These are phyloP conservation scores for Archegozetes longisetosus DNA, from an alignment of 1,140 invertebrate species.

Conservation along the genomic window DNA sequence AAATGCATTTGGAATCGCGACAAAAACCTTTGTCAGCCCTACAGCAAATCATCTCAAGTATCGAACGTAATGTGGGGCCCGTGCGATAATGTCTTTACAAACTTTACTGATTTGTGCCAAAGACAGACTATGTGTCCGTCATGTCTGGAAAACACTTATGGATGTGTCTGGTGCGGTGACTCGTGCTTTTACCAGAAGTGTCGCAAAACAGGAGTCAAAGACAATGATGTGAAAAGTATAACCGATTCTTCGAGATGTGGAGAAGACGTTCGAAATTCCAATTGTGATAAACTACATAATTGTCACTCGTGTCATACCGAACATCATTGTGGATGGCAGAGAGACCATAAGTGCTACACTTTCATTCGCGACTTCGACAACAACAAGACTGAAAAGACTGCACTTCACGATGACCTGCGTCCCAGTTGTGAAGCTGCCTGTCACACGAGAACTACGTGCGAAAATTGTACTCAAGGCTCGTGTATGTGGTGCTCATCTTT, in stretches of 20 bases:
- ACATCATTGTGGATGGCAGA: conserved; percentile 33
- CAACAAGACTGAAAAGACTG: conserved; percentile 17
- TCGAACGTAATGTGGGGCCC: conserved; percentile 9
- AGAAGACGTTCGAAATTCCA: conserved; percentile 34
- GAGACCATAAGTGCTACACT: conserved; percentile 23
- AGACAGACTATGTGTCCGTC: conserved; percentile 48
- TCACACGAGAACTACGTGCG: conserved; percentile 55
- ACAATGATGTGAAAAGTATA: not conserved
- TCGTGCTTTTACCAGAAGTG: conserved; percentile 39
- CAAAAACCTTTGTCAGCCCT: conserved; percentile 40
- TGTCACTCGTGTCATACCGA: conserved; percentile 58
- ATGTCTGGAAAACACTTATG: conserved; percentile 53
- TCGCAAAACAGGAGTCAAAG: conserved; percentile 23
- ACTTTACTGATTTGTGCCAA: conserved; percentile 34
- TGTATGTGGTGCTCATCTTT: conserved; percentile 89
- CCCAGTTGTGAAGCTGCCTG: conserved; percentile 53
- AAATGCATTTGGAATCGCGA: conserved; percentile 67
- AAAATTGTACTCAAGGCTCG: conserved; percentile 68
- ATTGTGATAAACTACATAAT: conserved; percentile 57
- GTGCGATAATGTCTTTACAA: not conserved
- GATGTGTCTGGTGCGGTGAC: conserved; percentile 57
- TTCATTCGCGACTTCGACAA: conserved; percentile 18
- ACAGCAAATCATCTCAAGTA: conserved; percentile 10
- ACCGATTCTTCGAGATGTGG: conserved; percentile 1
- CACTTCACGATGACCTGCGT: conserved; percentile 18